Conservation (phyloP, 2,888 invertebrate genomes). For the Hyppa rectilinea region DNA sequence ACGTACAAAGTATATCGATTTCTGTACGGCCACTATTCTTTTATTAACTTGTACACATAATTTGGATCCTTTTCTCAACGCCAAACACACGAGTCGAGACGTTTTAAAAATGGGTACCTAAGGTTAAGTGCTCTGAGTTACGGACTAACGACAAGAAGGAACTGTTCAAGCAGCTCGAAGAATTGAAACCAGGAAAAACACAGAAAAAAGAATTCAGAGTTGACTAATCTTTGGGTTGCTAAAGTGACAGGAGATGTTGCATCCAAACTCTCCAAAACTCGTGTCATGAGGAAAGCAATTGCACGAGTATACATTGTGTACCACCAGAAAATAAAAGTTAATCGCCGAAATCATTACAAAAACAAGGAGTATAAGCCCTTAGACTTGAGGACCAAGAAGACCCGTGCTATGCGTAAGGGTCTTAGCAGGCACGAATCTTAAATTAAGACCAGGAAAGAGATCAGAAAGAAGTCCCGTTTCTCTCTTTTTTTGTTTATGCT, state of each 20-base stretch:
- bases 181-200: slow-evolving; percentile 99
- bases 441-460: slow-evolving; percentile 97
- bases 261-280: slow-evolving; percentile 99
- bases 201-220: no score
- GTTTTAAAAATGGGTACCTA: no score
- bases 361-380: slow-evolving; percentile 99
- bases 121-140: slow-evolving; percentile 99
- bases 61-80: no score
- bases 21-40: neutral
- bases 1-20: neutral
- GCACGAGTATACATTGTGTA: slow-evolving; percentile 99
- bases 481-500: slow-evolving; percentile 98
- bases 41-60: neutral
- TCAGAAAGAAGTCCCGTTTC: slow-evolving; percentile 96
- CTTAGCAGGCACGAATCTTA: slow-evolving; percentile 96
- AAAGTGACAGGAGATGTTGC: slow-evolving; percentile 99
- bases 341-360: slow-evolving; percentile 98
- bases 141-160: slow-evolving; percentile 99
- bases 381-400: slow-evolving; percentile 99
- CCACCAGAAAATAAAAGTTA: slow-evolving; percentile 99
- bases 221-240: slow-evolving; percentile 98
- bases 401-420: slow-evolving; percentile 98
- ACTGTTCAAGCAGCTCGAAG: slow-evolving; percentile 98
- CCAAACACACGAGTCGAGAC: no score
- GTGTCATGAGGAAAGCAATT: slow-evolving; percentile 99